Base-by-base conservation (phyloP, 2,888 invertebrate species). In the Colletes collaris region DNA sequence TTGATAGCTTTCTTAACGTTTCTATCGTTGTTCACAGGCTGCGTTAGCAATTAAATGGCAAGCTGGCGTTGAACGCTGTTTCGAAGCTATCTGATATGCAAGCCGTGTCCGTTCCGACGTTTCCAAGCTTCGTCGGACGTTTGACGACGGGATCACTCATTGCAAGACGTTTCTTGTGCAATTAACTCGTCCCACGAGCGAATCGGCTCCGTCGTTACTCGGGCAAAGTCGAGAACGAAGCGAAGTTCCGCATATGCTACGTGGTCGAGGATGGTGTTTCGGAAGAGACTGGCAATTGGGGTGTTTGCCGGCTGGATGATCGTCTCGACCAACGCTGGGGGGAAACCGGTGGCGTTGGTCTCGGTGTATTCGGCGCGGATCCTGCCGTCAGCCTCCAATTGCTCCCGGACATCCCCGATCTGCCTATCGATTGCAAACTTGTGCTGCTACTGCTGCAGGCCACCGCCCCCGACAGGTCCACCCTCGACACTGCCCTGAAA, bases 321-420 rank as follows among this genome's bases (percentile, higher is more conserved):
- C 92, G 88, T 6, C 92, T 84, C 10, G 95, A 94, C 81, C 95
- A 95, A 78, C 96, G 95, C 64, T 96, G 95, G 35, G 97, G 97
- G 52, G 97, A 96, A 52, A 95, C 94, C 63, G 97, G 97, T 60
- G 97, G 97, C 56, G 96, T 97, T 50, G 95, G 93, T 69, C 95
- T 95, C 0, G 97, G 97, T 16, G 97, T 96, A 53, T 95, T 94
- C 19, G 97, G 97, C 55, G 97, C 97, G 13, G 97, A 96, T 64
- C 96, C 95, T 11, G 95, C 95, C 37, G 95, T 93, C 79, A 95
- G 87, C 80, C 95, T 92, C 94, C 95, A 93, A 92, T 94, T 93
- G 81, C 94, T 93, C 86, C 94, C 93, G 80, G 88, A 86, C 10
- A 89, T 77, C 6, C 88, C 87, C 40, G 87, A 84, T 79, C 93